These are phyloP conservation scores for Brachionus asplanchnoidis DNA, from an alignment of 1,140 invertebrate genomes.

Conservation along the genomic window DNA sequence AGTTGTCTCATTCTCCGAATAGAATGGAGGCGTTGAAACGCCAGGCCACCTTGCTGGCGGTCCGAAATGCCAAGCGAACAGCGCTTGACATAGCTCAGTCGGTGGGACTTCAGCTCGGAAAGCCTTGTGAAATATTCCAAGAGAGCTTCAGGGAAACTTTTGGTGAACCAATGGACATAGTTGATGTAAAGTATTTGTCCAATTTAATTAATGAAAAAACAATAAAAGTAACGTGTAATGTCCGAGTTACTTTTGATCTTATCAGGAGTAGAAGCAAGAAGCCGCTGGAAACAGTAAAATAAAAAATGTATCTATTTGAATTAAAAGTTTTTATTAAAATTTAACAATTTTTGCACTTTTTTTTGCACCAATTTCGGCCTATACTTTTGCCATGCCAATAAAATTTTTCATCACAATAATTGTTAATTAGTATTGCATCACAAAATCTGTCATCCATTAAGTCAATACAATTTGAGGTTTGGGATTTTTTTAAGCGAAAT, in stretches of 20 bases:
- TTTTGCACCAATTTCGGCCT: slow-evolving; percentile 13
- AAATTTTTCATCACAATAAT: slow-evolving; percentile 32
- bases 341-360: slow-evolving; percentile 36
- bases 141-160: neutral
- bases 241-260: slow-evolving; percentile 3
- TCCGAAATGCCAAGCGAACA: slow-evolving; percentile 53
- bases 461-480: neutral
- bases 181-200: neutral
- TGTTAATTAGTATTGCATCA: neutral
- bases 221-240: slow-evolving; percentile 7
- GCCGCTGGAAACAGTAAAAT: neutral
- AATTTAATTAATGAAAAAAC: slow-evolving; percentile 23
- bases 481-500: neutral
- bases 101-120: slow-evolving; percentile 44
- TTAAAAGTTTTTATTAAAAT: neutral
- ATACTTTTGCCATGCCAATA: slow-evolving; percentile 31
- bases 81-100: slow-evolving; percentile 52
- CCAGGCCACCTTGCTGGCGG: slow-evolving; percentile 49
- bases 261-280: neutral
- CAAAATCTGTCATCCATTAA: slow-evolving; percentile 2
- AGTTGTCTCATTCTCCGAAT: slow-evolving; percentile 50
- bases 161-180: neutral
- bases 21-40: slow-evolving; percentile 50
- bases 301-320: neutral
- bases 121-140: neutral